Conservation (phyloP, 2,113 vertebrate genomes). For the Chaetorhynchus papuensis region DNA sequence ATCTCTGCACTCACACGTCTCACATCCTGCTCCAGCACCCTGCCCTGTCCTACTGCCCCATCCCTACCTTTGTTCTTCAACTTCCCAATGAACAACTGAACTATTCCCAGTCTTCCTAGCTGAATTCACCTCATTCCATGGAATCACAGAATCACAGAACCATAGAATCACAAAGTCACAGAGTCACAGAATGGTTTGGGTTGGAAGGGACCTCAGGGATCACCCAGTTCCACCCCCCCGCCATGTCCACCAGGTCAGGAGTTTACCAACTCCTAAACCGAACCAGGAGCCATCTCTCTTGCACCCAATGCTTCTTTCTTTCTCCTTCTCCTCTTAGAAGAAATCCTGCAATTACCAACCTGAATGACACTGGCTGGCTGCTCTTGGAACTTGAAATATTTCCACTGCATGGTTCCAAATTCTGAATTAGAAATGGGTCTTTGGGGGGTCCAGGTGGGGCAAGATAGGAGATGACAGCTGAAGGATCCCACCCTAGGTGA, state of each 20-base stretch:
- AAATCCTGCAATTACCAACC: not conserved
- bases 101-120: fast-evolving
- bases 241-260: not conserved
- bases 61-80: not conserved
- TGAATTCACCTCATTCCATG: not conserved
- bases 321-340: not conserved
- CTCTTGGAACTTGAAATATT: not conserved
- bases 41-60: fast-evolving
- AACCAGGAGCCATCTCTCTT: not conserved
- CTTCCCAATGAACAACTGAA: fast-evolving
- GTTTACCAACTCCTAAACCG: not conserved
- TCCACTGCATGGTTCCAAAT: not conserved
- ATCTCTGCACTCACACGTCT: fast-evolving
- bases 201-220: not conserved
- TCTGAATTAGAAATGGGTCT: not conserved
- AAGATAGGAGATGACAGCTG: not conserved
- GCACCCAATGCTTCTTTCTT: not conserved
- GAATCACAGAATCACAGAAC: not conserved
- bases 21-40: fast-evolving
- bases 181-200: not conserved
- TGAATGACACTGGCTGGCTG: not conserved
- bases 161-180: no score
- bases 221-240: fast-evolving
- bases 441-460: not conserved
- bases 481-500: not conserved